These are phyloP conservation scores for Hemichromis elongatus DNA, from an alignment of 2,113 vertebrate species.

Conservation along the genomic window DNA sequence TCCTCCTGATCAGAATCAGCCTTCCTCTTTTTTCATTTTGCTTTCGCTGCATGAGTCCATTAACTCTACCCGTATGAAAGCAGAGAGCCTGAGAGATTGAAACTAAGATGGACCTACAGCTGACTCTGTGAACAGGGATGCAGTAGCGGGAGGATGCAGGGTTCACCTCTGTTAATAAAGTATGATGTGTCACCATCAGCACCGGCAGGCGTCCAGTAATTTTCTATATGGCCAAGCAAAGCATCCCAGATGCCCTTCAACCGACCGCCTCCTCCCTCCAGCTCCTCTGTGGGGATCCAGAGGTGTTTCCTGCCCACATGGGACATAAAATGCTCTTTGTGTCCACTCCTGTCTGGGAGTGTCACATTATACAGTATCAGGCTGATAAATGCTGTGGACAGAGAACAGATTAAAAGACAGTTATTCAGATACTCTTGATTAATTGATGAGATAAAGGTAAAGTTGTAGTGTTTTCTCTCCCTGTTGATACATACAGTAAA, in stretches of 20 bases:
- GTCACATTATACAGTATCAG: neutral
- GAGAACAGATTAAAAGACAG: too few relatives aligned
- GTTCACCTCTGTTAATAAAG: neutral
- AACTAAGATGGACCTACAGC: neutral
- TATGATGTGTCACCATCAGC: neutral
- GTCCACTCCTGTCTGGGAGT: neutral
- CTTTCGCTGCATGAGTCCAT: neutral
- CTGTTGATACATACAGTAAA: too few relatives aligned
- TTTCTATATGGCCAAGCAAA: accelerated
- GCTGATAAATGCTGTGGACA: neutral
- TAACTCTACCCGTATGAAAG: neutral
- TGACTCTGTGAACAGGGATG: neutral
- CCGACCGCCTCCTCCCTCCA: neutral
- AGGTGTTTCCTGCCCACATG: accelerated
- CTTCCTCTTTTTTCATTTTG: neutral
- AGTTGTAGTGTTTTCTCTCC: too few relatives aligned
- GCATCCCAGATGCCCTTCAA: neutral
- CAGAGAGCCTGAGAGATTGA: neutral
- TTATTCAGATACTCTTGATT: too few relatives aligned
- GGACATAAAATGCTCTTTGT: neutral
- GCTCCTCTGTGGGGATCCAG: neutral
- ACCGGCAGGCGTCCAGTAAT: accelerated
- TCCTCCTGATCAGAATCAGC: neutral
- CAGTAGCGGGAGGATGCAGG: neutral
- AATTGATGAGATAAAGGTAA: too few relatives aligned